Evolutionary conservation across 2,113 vertebrate genomes (phyloP).

Genomic region (Ictalurus punctatus): DNA sequence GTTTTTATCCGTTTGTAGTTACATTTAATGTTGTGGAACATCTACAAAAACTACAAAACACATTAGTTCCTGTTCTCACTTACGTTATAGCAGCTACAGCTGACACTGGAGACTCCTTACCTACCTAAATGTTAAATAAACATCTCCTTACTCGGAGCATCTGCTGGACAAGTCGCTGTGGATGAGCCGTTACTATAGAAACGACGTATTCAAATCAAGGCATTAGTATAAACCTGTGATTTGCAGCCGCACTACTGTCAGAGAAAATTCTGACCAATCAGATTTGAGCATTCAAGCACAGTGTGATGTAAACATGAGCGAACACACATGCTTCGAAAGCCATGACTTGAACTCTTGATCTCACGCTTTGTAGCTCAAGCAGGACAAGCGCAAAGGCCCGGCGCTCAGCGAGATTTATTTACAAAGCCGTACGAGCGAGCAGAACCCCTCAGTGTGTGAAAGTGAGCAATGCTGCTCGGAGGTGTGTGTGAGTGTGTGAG

Average conservation of each 20-base stretch:
- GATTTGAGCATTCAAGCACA: too few species aligned
- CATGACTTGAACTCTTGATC: background rate
- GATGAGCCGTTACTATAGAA: background rate
- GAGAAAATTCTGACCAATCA: background rate
- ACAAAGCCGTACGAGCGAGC: constrained; percentile 27
- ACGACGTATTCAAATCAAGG: background rate
- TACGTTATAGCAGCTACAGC: background rate
- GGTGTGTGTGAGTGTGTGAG: constrained; percentile 43
- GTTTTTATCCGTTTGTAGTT: background rate
- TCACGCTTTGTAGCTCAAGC: constrained; percentile 37
- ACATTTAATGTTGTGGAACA: background rate
- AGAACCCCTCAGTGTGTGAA: constrained; percentile 34
- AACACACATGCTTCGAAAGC: background rate
- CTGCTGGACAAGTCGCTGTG: background rate
- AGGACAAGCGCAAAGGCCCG: constrained; percentile 26
- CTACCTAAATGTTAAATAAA: background rate
- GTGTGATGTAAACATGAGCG: background rate
- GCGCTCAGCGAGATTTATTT: constrained; percentile 49
- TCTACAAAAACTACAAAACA: background rate
- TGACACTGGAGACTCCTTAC: background rate
- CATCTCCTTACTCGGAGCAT: background rate
- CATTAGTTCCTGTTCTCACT: background rate
- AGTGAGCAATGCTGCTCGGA: constrained; percentile 8
- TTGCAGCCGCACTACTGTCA: background rate
- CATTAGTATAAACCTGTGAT: background rate